Conservation (phyloP, 1,140 invertebrate species). For the Cotesia glomerata region DNA sequence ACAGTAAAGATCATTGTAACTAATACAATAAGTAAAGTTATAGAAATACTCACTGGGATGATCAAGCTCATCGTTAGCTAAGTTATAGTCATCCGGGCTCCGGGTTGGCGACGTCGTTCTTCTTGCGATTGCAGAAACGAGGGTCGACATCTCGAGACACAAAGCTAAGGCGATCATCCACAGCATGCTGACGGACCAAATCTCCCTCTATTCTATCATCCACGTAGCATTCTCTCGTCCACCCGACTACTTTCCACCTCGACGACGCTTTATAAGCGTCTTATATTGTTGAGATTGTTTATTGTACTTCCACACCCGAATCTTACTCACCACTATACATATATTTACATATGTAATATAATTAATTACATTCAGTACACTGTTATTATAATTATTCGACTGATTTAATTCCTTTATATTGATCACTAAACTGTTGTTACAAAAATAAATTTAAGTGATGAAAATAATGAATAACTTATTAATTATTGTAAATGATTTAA, state of each 20-base stretch:
- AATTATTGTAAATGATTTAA: neutral
- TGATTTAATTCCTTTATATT: too few relatives aligned
- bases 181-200: slow-evolving; percentile 44
- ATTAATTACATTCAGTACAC: neutral
- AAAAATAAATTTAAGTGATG: too few relatives aligned
- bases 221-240: slow-evolving; percentile 41
- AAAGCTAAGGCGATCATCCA: slow-evolving; percentile 51
- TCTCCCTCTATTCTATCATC: slow-evolving; percentile 40
- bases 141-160: slow-evolving; percentile 55
- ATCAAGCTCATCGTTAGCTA: slow-evolving; percentile 50
- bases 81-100: slow-evolving; percentile 41
- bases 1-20: too few relatives aligned
- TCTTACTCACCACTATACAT: neutral
- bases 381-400: too few relatives aligned
- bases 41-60: slow-evolving; percentile 49
- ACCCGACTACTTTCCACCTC: slow-evolving; percentile 16
- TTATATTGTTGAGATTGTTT: neutral
- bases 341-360: neutral
- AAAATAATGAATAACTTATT: neutral
- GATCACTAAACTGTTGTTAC: too few relatives aligned
- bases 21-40: too few relatives aligned
- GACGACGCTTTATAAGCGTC: slow-evolving; percentile 24
- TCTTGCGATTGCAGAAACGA: slow-evolving; percentile 53
- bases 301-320: neutral
- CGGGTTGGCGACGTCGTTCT: slow-evolving; percentile 23